Conservation (phyloP, 1,140 invertebrate genomes). For the Heliothis subflexa region DNA sequence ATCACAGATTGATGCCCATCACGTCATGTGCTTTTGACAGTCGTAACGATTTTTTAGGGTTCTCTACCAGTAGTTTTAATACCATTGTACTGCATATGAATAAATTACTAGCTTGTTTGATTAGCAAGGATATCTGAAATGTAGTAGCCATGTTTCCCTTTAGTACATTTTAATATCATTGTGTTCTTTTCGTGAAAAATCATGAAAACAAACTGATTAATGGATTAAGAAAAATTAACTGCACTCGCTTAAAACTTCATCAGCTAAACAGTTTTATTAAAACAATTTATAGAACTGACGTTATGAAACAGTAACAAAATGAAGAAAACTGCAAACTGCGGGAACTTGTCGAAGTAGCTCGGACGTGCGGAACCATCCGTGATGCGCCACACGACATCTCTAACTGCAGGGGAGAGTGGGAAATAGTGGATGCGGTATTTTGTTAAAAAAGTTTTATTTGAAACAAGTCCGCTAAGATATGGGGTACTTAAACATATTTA, state of each 20-base stretch:
- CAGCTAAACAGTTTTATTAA: too few relatives aligned
- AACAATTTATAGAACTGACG: too few relatives aligned
- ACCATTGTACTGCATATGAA: background rate
- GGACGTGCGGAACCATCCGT: slow-evolving; percentile 28
- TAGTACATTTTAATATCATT: too few relatives aligned
- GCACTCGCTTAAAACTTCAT: background rate
- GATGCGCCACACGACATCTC: background rate
- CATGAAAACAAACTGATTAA: too few relatives aligned
- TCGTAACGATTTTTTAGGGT: background rate
- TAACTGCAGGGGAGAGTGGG: background rate
- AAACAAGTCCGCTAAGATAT: too few relatives aligned
- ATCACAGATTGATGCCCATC: slow-evolving; percentile 29
- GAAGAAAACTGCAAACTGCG: background rate
- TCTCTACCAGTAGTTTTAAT: background rate
- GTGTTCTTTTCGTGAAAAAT: too few relatives aligned
- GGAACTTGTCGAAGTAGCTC: background rate
- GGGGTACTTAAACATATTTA: too few relatives aligned
- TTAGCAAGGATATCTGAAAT: too few relatives aligned
- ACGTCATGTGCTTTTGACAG: slow-evolving; percentile 35
- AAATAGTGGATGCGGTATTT: background rate
- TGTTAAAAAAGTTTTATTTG: background rate
- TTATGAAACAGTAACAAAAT: background rate
- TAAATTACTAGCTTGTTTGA: background rate
- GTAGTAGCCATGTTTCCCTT: too few relatives aligned
- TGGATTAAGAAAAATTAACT: background rate